A percentile compares a stretch with the other conserved stretches of the same genome.
Conservation (phyloP, 2,888 invertebrate species). For the Mesochorus sp. region DNA sequence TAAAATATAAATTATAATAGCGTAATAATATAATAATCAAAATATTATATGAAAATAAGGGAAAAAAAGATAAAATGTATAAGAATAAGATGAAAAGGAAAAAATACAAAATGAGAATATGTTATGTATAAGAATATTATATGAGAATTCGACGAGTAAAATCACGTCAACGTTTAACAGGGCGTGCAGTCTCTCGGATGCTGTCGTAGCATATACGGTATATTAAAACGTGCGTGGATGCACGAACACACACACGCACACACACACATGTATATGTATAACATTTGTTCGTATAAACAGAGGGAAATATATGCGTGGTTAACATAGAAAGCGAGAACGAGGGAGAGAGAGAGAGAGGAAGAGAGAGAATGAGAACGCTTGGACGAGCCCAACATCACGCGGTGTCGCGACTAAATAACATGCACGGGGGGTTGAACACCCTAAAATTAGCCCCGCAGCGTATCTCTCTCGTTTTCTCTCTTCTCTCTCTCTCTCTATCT, state of each 20-base stretch:
- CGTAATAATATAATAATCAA: neutral
- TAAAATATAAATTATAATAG: neutral
- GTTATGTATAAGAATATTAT: no score
- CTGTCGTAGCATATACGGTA: neutral
- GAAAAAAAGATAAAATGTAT: no score
- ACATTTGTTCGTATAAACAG: conserved; percentile 48
- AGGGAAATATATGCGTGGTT: conserved; percentile 15
- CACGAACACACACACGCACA: neutral
- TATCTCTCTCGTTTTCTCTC: conserved; percentile 57
- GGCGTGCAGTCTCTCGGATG: conserved; percentile 16
- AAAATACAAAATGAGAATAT: conserved; percentile 5
- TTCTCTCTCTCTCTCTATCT: conserved; percentile 54
- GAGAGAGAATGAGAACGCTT: conserved; percentile 55
- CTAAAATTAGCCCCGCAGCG: conserved; percentile 81
- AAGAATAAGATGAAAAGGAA: no score
- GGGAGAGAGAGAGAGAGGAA: conserved; percentile 56
- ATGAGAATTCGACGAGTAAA: conserved; percentile 24
- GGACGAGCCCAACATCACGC: conserved; percentile 47
- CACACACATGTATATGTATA: neutral
- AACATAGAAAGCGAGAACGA: conserved; percentile 32
- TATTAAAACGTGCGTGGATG: neutral
- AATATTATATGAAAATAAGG: neutral
- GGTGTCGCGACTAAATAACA: conserved; percentile 56
- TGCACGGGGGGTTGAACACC: conserved; percentile 77
- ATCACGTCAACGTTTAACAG: conserved; percentile 29